A percentile compares a stretch with the other conserved stretches of the same genome.
Conservation (phyloP, 1,140 invertebrate genomes). For the Medauroidea extradentata region DNA sequence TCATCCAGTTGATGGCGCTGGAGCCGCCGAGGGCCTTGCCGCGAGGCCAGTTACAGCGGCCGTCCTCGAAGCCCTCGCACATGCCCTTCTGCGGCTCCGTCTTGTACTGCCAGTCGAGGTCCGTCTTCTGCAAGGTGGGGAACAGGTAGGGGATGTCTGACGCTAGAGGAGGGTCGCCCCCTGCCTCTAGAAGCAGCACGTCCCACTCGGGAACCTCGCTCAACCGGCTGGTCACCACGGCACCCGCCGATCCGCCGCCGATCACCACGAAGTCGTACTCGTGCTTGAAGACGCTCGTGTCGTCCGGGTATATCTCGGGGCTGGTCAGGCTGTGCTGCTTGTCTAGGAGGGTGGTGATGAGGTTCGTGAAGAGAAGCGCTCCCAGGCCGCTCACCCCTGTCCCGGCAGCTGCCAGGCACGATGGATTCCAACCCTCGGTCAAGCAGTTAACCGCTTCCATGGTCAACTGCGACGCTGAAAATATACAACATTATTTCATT, state of each 20-base stretch:
- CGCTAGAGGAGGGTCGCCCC: conserved; percentile 27
- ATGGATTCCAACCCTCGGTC: neutral
- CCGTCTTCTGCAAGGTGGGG: conserved; percentile 26
- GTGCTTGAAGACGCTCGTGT: neutral
- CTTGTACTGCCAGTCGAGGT: conserved; percentile 44
- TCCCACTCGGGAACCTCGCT: conserved; percentile 43
- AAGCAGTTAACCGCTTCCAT: too few relatives aligned
- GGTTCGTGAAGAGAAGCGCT: neutral
- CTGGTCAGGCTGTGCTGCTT: neutral
- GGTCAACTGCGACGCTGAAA: too few relatives aligned
- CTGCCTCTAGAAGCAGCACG: conserved; percentile 75
- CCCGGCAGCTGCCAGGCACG: neutral
- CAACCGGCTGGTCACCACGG: conserved; percentile 56
- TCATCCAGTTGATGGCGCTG: conserved; percentile 53
- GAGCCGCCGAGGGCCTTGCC: conserved; percentile 19
- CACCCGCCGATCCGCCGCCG: conserved; percentile 61
- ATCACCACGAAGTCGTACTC: conserved; percentile 54
- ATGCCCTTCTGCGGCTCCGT: conserved; percentile 49
- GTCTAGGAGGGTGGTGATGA: neutral
- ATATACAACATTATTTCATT: too few relatives aligned
- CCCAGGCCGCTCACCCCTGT: neutral
- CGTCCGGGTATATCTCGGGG: conserved; percentile 2
- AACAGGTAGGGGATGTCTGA: conserved; percentile 1
- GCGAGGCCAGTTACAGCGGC: conserved; percentile 27
- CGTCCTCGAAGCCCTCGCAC: conserved; percentile 37